Evolutionary conservation across 2,888 invertebrate genomes (phyloP).

Genomic region (Theodoxus fluviatilis): DNA sequence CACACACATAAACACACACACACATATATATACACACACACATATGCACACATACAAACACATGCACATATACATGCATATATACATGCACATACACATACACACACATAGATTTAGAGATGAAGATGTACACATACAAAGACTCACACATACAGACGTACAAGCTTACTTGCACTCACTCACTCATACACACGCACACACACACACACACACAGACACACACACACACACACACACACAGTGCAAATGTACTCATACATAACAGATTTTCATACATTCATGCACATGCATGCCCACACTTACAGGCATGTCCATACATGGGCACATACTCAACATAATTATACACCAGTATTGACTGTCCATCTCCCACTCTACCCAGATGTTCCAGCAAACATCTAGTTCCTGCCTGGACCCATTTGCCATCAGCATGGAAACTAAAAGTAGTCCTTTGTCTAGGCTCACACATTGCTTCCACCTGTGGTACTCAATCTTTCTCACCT

Average conservation of each 20-base stretch:
- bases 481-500: no score
- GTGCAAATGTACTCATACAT: background rate
- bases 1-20: no score
- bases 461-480: no score
- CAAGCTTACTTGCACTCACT: background rate
- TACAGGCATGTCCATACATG: background rate
- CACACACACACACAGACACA: background rate
- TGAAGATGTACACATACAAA: background rate
- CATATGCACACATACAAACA: background rate
- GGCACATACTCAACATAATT: background rate
- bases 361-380: no score
- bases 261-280: no score
- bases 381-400: no score
- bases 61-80: background rate
- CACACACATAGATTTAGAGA: background rate
- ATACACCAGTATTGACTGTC: no score
- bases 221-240: background rate
- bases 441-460: no score
- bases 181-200: background rate
- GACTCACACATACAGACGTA: background rate
- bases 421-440: no score
- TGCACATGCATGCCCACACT: background rate
- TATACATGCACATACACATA: background rate
- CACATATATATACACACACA: background rate
- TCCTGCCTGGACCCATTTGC: no score